Evolutionary conservation across 2,888 invertebrate genomes (phyloP), one percentile per base, ranked within the genome.

Genomic region (Liopterus haemorrhoidalis): DNA sequence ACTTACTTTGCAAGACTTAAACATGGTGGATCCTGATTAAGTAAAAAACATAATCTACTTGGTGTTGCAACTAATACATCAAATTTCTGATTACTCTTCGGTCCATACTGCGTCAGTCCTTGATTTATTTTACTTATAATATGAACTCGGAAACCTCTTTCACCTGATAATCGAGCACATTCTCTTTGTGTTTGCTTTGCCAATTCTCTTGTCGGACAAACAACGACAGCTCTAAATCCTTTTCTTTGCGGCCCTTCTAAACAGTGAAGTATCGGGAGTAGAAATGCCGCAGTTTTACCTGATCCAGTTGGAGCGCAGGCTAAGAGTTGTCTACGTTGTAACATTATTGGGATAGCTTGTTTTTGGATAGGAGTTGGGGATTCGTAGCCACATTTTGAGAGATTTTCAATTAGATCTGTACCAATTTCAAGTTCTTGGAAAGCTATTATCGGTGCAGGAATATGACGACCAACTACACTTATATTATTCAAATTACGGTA

Each of bases 301-400:
- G 94, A 95, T 1, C 97, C 97, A 0, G 97, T 99, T 0, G 96
- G 96, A 0, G 97, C 97, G 65, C 92, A 93, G 0, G 92, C 94
- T 58, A 97, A 75, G 21, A 96, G 68, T 63, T 94, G 87, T 37
- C 90, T 76, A 28, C 79, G 78, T 79, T 82, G 74, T 40, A 94
- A 64, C 83, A 97, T 83, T 46, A 88, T 76, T 2, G 97, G 91
- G 53, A 95, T 76, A 0, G 91, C 85, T 68, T 97, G 96, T 75
- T 93, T 83, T 70, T 95, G 94, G 57, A 95, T 84, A 0, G 92
- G 82, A 0, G 94, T 93, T 0, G 94, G 94, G 41, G 76, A 74
- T 0, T 67, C 62, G 58, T 87, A 92, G 0, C 85, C 85, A 57
- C 81, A 80, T 42, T 73, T 71, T 16, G 63, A 69, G 4, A 94